phyloP scores from a whole-genome alignment of 2,888 invertebrate species.

The Dimorphilus gyrociliatus region DNA sequence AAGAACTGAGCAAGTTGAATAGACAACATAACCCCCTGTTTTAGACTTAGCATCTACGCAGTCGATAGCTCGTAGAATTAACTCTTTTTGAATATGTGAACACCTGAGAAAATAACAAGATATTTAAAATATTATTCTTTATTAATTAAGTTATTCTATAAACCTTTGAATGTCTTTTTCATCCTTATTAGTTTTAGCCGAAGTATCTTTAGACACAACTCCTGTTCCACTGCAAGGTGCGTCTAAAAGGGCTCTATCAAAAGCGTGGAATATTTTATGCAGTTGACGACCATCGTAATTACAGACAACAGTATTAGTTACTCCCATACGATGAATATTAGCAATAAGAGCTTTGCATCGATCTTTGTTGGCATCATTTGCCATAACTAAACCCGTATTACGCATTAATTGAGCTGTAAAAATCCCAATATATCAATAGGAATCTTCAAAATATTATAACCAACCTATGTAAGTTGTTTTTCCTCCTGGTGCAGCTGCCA shows the following conservation, averaged over 20 bases:
- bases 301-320: conserved; percentile 77
- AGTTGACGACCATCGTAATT: conserved; percentile 75
- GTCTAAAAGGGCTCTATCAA: conserved; percentile 85
- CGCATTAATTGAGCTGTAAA: conserved; percentile 64
- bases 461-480: conserved; percentile 83
- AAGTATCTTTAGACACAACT: conserved; percentile 88
- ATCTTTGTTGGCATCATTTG: conserved; percentile 83
- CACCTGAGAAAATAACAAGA: no score
- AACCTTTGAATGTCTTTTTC: no score
- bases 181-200: conserved; percentile 55
- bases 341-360: conserved; percentile 66
- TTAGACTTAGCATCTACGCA: conserved; percentile 76
- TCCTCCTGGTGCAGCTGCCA: conserved; percentile 96
- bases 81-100: conserved; percentile 74
- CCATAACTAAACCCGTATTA: conserved; percentile 85
- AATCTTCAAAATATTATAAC: not conserved
- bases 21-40: conserved; percentile 85
- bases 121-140: no score
- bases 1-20: conserved; percentile 92
- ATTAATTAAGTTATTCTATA: no score
- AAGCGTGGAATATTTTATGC: conserved; percentile 59
- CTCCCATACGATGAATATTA: conserved; percentile 86
- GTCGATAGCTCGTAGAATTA: conserved; percentile 89
- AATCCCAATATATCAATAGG: not conserved
- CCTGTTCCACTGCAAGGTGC: conserved; percentile 98